Base-by-base conservation (phyloP, 2,113 vertebrate genomes). In the Cyanistes caeruleus region DNA sequence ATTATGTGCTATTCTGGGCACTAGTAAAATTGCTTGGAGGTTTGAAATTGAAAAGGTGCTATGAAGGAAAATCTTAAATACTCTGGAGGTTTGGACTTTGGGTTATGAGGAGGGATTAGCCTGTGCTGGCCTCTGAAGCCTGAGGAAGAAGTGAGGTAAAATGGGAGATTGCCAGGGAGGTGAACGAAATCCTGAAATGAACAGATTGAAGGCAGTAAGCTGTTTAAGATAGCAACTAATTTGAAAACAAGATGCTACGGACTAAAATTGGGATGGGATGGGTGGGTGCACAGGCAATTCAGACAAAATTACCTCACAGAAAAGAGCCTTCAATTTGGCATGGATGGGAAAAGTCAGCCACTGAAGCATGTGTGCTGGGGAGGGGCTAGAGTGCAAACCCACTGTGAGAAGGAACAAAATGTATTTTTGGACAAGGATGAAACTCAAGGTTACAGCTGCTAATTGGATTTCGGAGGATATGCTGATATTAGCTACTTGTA, bases 401-500 rank as follows among this genome's bases (percentile, higher is more conserved):
- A 46, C 73, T 19, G 69, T 35, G 80, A 81, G 87, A 90, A 83
- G 77, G 60, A 90, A 46, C 35, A 84, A 67, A 69, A 53, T 68
- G 27, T 84, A 84, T 89, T 96, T 94, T 84, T 82, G 85, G 76
- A 78, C 69, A 62, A 81, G 56, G 64, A 60, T 72, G 88, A 87
- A 93, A 93, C 87, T 91, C 85, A 95, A 88, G 86, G 88, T 92
- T 95, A 73, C 69, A 89, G 60, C 10, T 60, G 59, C 64, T 96
- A 96, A 97, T 75, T 95, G 93, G 96, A 96, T 95, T 96, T 95
- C 87, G 65, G 60, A 83, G 92, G 85, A 87, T 93, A 64, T 92
- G 90, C 88, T 95, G 85, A 91, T 95, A 89, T 78, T 78, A 92
- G 78, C 68, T 55, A 25, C 53, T 93, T 74, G 63, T 82, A 69